Percentiles rank a stretch among this genome's conserved stretches.
Evolutionary conservation across 1,140 invertebrate genomes (phyloP).

Genomic region (Stratiolaelaps scimitus): DNA sequence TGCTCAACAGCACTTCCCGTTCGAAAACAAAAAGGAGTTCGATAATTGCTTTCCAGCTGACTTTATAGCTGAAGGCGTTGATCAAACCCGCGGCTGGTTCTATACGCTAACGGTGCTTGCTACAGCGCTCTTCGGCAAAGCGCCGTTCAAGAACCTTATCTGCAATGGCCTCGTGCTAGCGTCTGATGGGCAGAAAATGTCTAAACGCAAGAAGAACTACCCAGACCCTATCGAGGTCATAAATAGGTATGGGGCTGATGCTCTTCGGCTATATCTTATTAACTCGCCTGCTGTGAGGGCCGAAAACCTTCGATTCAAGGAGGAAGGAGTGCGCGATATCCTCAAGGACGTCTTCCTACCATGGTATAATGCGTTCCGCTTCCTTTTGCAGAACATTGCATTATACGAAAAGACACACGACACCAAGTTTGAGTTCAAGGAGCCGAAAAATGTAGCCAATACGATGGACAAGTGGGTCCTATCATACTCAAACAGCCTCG

Average conservation of each 20-base stretch:
- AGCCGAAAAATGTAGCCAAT: slow-evolving; percentile 47
- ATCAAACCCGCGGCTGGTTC: slow-evolving; percentile 98
- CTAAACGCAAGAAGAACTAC: slow-evolving; percentile 97
- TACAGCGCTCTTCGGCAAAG: slow-evolving; percentile 86
- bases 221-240: slow-evolving; percentile 88
- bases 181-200: slow-evolving; percentile 97
- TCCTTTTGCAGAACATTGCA: slow-evolving; percentile 83
- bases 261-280: slow-evolving; percentile 84
- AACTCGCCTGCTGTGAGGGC: slow-evolving; percentile 96
- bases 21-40: slow-evolving; percentile 80
- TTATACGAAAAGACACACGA: slow-evolving; percentile 56
- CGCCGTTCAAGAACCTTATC: slow-evolving; percentile 95
- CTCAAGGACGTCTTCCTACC: slow-evolving; percentile 96
- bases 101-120: slow-evolving; percentile 93
- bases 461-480: slow-evolving; percentile 97
- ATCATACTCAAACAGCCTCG: slow-evolving; percentile 83
- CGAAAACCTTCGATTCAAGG: slow-evolving; percentile 90
- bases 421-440: slow-evolving; percentile 38
- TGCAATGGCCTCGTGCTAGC: slow-evolving; percentile 89
- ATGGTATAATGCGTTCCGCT: slow-evolving; percentile 97
- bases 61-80: slow-evolving; percentile 97
- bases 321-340: slow-evolving; percentile 88
- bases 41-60: slow-evolving; percentile 93
- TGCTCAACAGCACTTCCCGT: slow-evolving; percentile 75
- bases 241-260: slow-evolving; percentile 90